Base-by-base conservation (phyloP, 2,888 invertebrate genomes). In the Orthonevra nobilis region DNA sequence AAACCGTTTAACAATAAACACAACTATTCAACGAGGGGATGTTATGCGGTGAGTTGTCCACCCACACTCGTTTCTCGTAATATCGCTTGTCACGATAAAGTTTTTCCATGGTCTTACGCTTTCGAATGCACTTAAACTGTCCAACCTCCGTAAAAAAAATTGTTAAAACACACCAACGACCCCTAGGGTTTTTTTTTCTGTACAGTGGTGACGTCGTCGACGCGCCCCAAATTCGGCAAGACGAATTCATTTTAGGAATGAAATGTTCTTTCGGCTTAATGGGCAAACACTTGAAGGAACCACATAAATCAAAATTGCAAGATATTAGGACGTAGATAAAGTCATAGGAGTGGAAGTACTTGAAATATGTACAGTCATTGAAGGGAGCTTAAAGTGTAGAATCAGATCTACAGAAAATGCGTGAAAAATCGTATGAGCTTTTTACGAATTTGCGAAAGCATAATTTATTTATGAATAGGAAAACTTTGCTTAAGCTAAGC, bases 1-100 rank as follows among this genome's bases (percentile, higher is more conserved):
- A 73, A 79, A 79, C 73, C 79, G 66, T 68, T 79, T 73, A 79
- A 73, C 79, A 79, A 73, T 73, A 73, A 73, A 73, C 68, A 68
- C 73, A 30, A 72, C 61, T 61, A 79, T 73, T 56, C 68, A 40
- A 60, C 56, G 28, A 61, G 38, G n/a, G 30, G 48, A 34, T 23
- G 58, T 52, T 58, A 38, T 70, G 70, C 36, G 75, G 61, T 63
- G 14, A 70, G 50, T 63, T 70, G 70, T 77, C 64, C 77, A 61
- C 48, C 50, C 75, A 17, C 38, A 32, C 46, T 48, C 48, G 30
- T 46, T 36, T 23, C 30, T 48, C 30, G 54, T 26, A 61, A 72
- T 61, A 73, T 79, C 68, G 66, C 60, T 61, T 73, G 52, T 73
- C 54, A 73, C 58, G 61, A 61, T 56, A 34, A 46, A 73, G 60